These are phyloP conservation scores for Drosophila albomicans DNA, from an alignment of 1,140 invertebrate species.

Conservation along the genomic window DNA sequence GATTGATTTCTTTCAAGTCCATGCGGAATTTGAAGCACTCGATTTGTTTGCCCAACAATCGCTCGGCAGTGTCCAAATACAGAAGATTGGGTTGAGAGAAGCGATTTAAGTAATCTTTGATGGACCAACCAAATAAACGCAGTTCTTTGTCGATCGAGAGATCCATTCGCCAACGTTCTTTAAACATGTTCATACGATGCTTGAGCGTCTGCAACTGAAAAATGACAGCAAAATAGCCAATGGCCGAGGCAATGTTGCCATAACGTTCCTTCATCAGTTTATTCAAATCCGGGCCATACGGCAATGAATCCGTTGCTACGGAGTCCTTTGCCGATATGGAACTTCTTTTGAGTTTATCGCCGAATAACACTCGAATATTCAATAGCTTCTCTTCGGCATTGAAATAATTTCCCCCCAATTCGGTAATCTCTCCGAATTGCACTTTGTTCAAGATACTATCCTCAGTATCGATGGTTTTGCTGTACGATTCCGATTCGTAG, in stretches of 20 bases:
- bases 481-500: not conserved
- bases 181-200: slow-evolving; percentile 17
- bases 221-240: slow-evolving; percentile 32
- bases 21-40: slow-evolving; percentile 48
- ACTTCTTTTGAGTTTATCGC: not conserved
- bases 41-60: slow-evolving; percentile 18
- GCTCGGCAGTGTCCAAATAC: slow-evolving; percentile 52
- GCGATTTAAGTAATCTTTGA: slow-evolving; percentile 41
- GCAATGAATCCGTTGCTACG: not conserved
- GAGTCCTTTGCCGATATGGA: not conserved
- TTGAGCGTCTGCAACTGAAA: slow-evolving; percentile 24
- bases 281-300: not conserved
- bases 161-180: slow-evolving; percentile 10
- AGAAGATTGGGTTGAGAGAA: slow-evolving; percentile 28
- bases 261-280: slow-evolving; percentile 42
- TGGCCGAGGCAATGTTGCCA: slow-evolving; percentile 17
- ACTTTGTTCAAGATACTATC: not conserved
- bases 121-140: slow-evolving; percentile 57
- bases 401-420: not conserved
- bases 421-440: not conserved
- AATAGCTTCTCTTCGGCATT: not conserved
- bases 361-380: not conserved
- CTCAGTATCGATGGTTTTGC: not conserved
- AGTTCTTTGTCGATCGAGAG: not conserved
- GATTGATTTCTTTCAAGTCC: slow-evolving; percentile 50